Base-by-base conservation (phyloP, 2,888 invertebrate genomes). In the Macaria notata region DNA sequence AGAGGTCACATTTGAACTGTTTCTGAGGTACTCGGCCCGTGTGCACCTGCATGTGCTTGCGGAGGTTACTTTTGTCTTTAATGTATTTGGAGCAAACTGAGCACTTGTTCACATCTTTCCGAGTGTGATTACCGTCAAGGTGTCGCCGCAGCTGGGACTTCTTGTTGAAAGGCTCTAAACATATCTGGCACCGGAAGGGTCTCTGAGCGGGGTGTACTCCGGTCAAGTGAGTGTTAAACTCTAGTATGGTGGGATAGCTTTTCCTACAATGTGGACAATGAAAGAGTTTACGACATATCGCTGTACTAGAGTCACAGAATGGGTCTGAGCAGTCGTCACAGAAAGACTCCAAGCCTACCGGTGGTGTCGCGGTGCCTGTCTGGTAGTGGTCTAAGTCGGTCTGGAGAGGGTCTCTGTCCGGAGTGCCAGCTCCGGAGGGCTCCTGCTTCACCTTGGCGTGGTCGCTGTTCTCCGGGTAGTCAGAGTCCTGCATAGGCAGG, bases 21-120 rank as follows among this genome's bases (percentile, higher is more conserved):
- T 92, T 92, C 68, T 92, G 92, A 51, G 92, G 92, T 49, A 92
- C 89, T 42, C 92, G 77, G 1, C 92, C 92, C 41, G 92, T 92
- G 66, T 92, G 92, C n/a, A 92, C 92, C 75, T 92, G 92, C 92
- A 92, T 92, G 68, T 92, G 92, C 70, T 92, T 92, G 62, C 92
- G 89, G 64, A 92, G 75, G 71, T 92, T 92, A 72, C 92, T 92
- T 66, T 92, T 92, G 76, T 92, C 92, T 75, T 92, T 92, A 57
- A 92, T 92, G 72, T 92, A 92, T 74, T 92, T 92, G 59, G 92
- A 92, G 78, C 92, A 92, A 59, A 92, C 92, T 48, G 92, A 83
- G 78, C 92, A 92, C 69, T 92, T 92, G 71, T 92, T 92, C 33
- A 92, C 92, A 83, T 92, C 92, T 74, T 92, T 92, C 31, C 92